Evolutionary conservation across 2,888 invertebrate genomes (phyloP), one percentile per base, ranked within the genome.

Genomic region (Aporophyla nigra): DNA sequence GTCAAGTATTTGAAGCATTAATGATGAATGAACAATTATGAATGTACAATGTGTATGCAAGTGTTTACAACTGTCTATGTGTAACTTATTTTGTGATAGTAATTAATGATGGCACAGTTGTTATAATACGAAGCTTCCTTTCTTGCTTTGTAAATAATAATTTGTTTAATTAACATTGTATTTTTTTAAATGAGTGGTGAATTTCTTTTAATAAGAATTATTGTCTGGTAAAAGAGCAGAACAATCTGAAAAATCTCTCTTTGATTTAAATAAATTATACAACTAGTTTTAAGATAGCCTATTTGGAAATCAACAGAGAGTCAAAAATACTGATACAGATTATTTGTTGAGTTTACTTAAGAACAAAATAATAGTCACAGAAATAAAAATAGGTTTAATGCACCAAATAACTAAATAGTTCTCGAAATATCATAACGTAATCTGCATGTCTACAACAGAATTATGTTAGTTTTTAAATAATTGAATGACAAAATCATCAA

Each of bases 51-150:
- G 16, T 40, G 19, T 40, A n/a, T n/a, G 4, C 40, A n/a, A 40
- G 21, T 49, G 49, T 58, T 58, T 73, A 59, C 1, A 16, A n/a
- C 7, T 49, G 33, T 14, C 33, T 67, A 40, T 16, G 12, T 40
- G 10, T 43, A 33, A 12, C 21, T 49, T 33, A 51, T 43, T 51
- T 67, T 67, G 56, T 78, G 56, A 78, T 68, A 51, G 33, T 56
- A 40, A 63, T n/a, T 66, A 56, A 27, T 49, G 16, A n/a, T 40
- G 54, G 49, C 24, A 65, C 27, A n/a, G n/a, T 54, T 43, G 43
- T 71, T 53, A 27, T 27, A 1, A 24, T 6, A 51, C 1, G 16
- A 49, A 21, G 19, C 24, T 49, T 40, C 24, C 21, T 51, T 51
- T 21, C 24, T 53, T 71, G 40, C 1, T 70, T 71, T 71, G n/a